These are phyloP conservation scores for Opisthocomus hoazin DNA, from an alignment of 2,113 vertebrate genomes.

Conservation along the genomic window DNA sequence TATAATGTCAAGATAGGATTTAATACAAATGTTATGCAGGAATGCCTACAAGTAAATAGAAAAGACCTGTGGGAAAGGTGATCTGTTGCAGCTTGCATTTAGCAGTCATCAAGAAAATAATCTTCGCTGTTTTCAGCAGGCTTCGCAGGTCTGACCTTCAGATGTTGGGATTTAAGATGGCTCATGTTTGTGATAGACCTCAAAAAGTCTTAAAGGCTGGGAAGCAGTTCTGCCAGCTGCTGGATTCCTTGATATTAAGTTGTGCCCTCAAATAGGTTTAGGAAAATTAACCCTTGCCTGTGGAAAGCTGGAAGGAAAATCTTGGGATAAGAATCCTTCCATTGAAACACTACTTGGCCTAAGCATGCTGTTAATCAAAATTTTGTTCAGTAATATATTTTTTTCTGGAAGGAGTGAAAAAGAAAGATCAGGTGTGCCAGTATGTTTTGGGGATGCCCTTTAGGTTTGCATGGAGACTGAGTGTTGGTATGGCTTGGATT, in stretches of 20 bases:
- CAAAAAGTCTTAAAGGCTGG: neutral
- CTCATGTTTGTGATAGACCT: neutral
- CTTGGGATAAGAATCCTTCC: neutral
- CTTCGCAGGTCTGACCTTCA: neutral
- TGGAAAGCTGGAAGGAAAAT: neutral
- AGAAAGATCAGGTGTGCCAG: neutral
- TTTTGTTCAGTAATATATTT: neutral
- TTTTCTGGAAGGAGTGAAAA: neutral
- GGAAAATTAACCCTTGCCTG: neutral
- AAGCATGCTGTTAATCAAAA: neutral
- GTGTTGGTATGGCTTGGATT: neutral
- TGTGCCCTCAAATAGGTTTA: neutral
- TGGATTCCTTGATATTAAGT: neutral
- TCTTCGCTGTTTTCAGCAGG: neutral
- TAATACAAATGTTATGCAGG: neutral
- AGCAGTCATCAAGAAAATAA: neutral
- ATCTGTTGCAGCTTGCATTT: neutral
- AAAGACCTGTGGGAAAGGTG: neutral
- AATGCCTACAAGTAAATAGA: neutral
- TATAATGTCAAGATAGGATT: neutral
- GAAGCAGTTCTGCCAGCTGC: neutral
- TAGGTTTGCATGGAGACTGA: neutral
- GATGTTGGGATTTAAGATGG: neutral
- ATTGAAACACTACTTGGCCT: neutral
- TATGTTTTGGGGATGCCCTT: neutral